Percentiles rank a stretch among this genome's conserved stretches.
These are phyloP conservation scores for Graphium colonna DNA, from an alignment of 2,888 invertebrate genomes.

Conservation along the genomic window DNA sequence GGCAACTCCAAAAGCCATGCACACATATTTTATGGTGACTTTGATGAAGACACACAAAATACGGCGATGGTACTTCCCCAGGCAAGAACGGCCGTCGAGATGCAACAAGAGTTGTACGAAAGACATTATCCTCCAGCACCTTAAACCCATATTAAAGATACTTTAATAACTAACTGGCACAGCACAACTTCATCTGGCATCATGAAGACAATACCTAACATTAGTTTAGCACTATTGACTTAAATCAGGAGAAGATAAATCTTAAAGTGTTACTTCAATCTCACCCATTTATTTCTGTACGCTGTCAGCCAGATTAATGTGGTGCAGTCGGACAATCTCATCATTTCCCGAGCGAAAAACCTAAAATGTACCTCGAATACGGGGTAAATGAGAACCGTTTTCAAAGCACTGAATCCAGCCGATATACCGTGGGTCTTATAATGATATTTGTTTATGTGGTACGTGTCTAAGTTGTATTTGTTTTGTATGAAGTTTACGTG, in stretches of 20 bases:
- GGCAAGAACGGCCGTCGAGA: no score
- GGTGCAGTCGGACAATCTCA: slow-evolving; percentile 74
- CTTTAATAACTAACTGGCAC: no score
- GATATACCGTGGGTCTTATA: slow-evolving; percentile 35
- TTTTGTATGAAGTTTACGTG: slow-evolving; percentile 52
- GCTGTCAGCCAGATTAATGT: slow-evolving; percentile 60
- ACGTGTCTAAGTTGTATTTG: slow-evolving; percentile 52
- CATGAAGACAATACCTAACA: no score
- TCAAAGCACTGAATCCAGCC: slow-evolving; percentile 47
- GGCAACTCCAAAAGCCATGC: no score
- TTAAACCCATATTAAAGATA: no score
- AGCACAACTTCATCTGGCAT: no score
- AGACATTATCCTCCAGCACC: no score
- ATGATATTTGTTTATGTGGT: slow-evolving; percentile 57
- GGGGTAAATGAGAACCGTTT: slow-evolving; percentile 69
- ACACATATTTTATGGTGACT: no score
- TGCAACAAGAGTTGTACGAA: no score
- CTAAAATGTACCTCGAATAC: slow-evolving; percentile 78
- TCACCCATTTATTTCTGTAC: slow-evolving; percentile 66
- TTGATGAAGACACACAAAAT: no score
- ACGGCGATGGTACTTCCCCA: no score
- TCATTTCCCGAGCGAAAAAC: slow-evolving; percentile 82
- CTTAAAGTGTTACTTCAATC: not conserved
- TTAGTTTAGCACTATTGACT: no score
- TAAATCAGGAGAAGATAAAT: not conserved